Conservation (phyloP, 2,888 invertebrate species). For the Himalopsyche japonica region DNA sequence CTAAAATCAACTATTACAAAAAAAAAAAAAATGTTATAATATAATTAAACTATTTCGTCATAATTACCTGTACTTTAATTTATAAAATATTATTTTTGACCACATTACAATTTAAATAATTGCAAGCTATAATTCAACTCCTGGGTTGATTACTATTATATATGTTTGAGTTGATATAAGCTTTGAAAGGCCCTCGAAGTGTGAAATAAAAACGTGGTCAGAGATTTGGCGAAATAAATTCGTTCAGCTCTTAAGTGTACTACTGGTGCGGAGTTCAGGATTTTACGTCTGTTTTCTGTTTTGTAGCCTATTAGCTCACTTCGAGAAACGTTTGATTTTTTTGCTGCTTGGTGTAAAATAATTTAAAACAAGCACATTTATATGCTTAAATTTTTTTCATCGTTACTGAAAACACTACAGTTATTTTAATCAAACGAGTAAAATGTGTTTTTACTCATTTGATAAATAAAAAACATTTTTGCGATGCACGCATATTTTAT, state of each 20-base stretch:
- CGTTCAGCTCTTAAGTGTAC: slow-evolving; percentile 28
- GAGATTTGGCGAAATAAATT: slow-evolving; percentile 32
- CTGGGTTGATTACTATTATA: neutral
- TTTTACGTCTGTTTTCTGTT: neutral
- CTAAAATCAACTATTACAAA: too few relatives aligned
- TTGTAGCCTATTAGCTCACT: neutral
- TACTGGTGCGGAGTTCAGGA: slow-evolving; percentile 1
- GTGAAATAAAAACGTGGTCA: neutral
- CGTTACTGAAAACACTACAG: too few relatives aligned
- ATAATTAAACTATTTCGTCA: too few relatives aligned
- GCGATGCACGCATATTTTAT: neutral
- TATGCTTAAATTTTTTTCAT: too few relatives aligned
- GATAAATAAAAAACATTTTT: neutral
- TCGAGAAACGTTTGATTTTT: neutral
- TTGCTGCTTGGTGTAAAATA: neutral
- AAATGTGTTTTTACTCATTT: too few relatives aligned
- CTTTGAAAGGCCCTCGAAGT: neutral
- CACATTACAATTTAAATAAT: too few relatives aligned
- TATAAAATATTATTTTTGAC: too few relatives aligned
- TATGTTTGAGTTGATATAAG: neutral
- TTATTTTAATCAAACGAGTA: too few relatives aligned
- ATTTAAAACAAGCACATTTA: too few relatives aligned
- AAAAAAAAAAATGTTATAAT: too few relatives aligned
- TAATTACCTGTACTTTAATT: too few relatives aligned
- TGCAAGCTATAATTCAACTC: too few relatives aligned